These are phyloP conservation scores for Drosophila dives DNA, from an alignment of 2,888 invertebrate genomes.

Conservation along the genomic window DNA sequence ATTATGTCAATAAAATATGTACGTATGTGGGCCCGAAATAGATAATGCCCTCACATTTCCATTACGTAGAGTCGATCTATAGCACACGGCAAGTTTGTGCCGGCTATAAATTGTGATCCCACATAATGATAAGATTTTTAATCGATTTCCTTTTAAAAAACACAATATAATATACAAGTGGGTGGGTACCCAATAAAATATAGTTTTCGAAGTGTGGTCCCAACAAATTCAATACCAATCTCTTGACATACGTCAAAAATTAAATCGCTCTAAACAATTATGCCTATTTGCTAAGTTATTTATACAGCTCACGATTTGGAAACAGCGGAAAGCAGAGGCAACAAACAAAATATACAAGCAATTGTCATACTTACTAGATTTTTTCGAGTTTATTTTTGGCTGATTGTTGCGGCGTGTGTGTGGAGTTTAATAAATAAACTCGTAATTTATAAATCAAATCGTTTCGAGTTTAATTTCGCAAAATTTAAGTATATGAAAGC, in stretches of 20 bases:
- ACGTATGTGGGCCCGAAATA: constrained; percentile 48
- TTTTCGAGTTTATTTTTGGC: constrained; percentile 7
- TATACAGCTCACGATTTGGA: constrained; percentile 39
- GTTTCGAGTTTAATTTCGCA: constrained; percentile 43
- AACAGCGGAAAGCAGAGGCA: constrained; percentile 18
- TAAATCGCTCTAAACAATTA: constrained; percentile 56
- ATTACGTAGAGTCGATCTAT: constrained; percentile 2
- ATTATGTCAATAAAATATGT: constrained; percentile 68
- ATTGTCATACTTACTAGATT: constrained; percentile 12
- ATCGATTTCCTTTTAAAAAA: constrained; percentile 21
- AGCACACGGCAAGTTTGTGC: not conserved
- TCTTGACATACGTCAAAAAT: constrained; percentile 40
- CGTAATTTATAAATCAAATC: constrained; percentile 53
- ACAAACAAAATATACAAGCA: constrained; percentile 27
- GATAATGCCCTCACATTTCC: constrained; percentile 46
- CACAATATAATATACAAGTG: constrained; percentile 7
- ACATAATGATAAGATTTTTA: constrained; percentile 25
- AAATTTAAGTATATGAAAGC: constrained; percentile 36
- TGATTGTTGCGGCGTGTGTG: constrained; percentile 47
- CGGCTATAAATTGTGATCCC: constrained; percentile 33
- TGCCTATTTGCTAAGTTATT: constrained; percentile 56
- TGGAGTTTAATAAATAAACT: constrained; percentile 48
- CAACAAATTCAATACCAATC: constrained; percentile 32
- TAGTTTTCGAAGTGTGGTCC: constrained; percentile 23
- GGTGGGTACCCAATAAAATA: constrained; percentile 8